phyloP scores from a whole-genome alignment of 2,113 vertebrate genomes.

The Orcinus orca region DNA sequence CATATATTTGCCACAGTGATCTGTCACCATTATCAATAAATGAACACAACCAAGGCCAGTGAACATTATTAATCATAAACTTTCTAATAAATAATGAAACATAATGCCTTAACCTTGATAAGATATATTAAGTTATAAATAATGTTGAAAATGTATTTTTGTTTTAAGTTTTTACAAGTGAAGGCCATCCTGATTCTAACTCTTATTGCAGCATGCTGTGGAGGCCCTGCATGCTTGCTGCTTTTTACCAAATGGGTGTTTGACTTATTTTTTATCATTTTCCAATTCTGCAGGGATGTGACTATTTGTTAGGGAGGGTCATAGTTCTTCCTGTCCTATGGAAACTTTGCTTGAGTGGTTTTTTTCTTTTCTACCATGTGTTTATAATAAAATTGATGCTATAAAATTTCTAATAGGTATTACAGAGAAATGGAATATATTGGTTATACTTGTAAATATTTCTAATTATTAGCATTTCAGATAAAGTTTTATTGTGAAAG shows the following conservation, averaged over 20 bases:
- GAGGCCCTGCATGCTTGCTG: not conserved
- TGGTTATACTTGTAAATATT: not conserved
- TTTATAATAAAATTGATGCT: not conserved
- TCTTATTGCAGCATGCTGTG: not conserved
- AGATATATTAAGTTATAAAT: slow-evolving; percentile 35
- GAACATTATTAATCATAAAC: slow-evolving; percentile 26
- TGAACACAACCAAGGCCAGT: slow-evolving; percentile 33
- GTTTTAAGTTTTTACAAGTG: slow-evolving; percentile 35
- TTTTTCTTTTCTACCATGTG: not conserved
- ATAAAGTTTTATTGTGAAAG: not conserved
- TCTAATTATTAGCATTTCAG: not conserved
- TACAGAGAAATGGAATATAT: not conserved
- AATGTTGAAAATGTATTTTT: not conserved
- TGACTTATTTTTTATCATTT: not conserved
- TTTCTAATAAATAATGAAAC: slow-evolving; percentile 19
- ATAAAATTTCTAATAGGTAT: not conserved
- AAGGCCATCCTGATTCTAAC: slow-evolving; percentile 39
- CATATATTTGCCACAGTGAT: not conserved
- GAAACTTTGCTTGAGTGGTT: not conserved
- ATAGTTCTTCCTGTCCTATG: not conserved
- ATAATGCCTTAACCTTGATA: slow-evolving; percentile 11
- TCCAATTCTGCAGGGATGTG: not conserved
- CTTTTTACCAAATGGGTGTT: not conserved
- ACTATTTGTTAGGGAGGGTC: not conserved
- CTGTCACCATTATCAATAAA: slow-evolving; percentile 33